Evolutionary conservation across 2,113 vertebrate species (phyloP), one percentile per base, ranked within the genome.

Genomic region (Tapirus terrestris): DNA sequence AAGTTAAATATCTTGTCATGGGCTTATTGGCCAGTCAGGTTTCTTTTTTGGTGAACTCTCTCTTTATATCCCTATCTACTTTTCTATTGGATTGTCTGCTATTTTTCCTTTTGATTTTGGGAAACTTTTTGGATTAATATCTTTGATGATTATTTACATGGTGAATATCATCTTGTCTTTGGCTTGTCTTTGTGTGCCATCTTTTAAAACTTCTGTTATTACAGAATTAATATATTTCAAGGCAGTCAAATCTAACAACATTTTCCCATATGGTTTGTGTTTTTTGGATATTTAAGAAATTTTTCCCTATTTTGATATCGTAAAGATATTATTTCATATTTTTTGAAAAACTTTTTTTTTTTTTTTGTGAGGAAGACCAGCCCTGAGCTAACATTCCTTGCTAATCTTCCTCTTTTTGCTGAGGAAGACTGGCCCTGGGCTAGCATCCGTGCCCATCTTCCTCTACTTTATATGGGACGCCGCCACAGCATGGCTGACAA

Each of bases 291-390:
- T 53, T 56, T 94, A 85, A 93, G 58, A 85, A 82, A 93, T 63
- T 68, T 18, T 87, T 60, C 33, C 25, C 70, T 39, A 72, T 80
- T 70, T 77, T 93, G 43, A 56, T 56, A 53, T 33, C 63, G 61
- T 36, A 75, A 53, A 72, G 68, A 39, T 39, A 39, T 51, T 16
- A 29, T 60, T 96, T 51, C 48, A 17, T 51, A 65, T 79, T 84
- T 88, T 58, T 61, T 63, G 70, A 91, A 86, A 91, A 94, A 77
- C 72, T 45, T 84, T 89, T 83, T 65, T 39, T 83, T 65, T 39
- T 39, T 39, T 39, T 39, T 39, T 2, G 39, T 39, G 39, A 39
- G 39, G 39, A 39, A 39, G 39, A 4, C 39, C 39, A 39, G 39
- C 39, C 39, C 39, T 39, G 39, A 39, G 4, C 39, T 39, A 39